Percentiles rank a stretch among this genome's conserved stretches.
Evolutionary conservation across 92 coral and sea anemone species (phyloP).

Genomic region (Zoanthus solanderi): DNA sequence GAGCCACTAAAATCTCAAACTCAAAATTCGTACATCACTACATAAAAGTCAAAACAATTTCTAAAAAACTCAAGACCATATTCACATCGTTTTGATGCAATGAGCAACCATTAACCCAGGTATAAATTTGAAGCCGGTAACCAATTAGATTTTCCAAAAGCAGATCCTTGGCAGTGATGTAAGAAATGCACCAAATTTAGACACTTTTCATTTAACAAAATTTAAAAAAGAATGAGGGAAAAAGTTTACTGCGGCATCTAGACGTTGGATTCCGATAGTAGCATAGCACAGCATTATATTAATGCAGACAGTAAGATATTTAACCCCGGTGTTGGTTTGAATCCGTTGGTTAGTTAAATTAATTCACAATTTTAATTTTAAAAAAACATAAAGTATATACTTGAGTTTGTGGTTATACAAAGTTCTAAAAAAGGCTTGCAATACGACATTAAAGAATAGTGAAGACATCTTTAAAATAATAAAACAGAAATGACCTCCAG

Average conservation of each 20-base stretch:
- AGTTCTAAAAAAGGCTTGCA: background rate
- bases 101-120: background rate
- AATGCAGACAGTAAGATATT: slow-evolving; percentile 28
- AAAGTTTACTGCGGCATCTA: background rate
- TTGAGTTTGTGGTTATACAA: background rate
- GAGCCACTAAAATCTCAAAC: background rate
- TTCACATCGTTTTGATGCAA: too few relatives aligned
- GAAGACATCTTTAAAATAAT: background rate
- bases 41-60: background rate
- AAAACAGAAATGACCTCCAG: background rate
- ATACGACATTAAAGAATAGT: background rate
- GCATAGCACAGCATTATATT: background rate
- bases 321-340: background rate
- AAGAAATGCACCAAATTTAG: background rate
- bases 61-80: background rate
- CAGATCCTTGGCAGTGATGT: background rate
- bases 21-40: background rate
- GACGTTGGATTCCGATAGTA: background rate
- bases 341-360: background rate
- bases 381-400: background rate
- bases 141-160: background rate
- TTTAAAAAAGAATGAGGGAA: background rate
- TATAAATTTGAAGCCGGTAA: background rate
- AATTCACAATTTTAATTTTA: background rate
- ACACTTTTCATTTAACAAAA: background rate